phyloP scores from a whole-genome alignment of 2,888 invertebrate genomes.

The Drosophila lacicola region DNA sequence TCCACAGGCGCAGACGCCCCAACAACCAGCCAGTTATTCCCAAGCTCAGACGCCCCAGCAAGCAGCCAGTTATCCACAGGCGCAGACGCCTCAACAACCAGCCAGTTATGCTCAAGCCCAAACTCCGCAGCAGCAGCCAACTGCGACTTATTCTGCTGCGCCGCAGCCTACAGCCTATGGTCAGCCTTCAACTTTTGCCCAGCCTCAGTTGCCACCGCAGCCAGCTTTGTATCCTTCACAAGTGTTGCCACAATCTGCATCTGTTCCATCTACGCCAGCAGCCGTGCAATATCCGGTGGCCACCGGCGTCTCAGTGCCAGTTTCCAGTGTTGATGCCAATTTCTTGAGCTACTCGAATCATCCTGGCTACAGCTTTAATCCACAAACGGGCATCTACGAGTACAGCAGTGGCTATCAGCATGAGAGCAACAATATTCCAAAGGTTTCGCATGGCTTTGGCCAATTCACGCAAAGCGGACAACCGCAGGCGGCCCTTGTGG shows the following conservation, averaged over 20 bases:
- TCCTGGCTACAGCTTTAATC: constrained; percentile 88
- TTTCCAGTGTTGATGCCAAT: constrained; percentile 20
- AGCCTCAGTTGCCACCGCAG: constrained; percentile 26
- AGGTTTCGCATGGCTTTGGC: constrained; percentile 68
- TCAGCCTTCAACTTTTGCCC: constrained; percentile 4
- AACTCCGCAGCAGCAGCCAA: constrained; percentile 5
- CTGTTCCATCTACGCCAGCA: constrained; percentile 9
- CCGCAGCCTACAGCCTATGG: not conserved
- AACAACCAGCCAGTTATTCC: constrained; percentile 8
- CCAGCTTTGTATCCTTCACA: constrained; percentile 46
- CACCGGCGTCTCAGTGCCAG: not conserved
- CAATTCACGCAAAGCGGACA: constrained; percentile 76
- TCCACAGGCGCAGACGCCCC: not conserved
- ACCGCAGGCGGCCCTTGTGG: constrained; percentile 61
- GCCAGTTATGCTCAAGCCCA: constrained; percentile 1
- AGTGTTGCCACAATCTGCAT: constrained; percentile 5
- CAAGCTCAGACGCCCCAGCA: constrained; percentile 19
- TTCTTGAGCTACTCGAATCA: constrained; percentile 83
- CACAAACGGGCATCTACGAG: constrained; percentile 87
- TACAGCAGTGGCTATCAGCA: constrained; percentile 88
- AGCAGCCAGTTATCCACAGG: constrained; percentile 19
- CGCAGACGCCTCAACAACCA: constrained; percentile 19
- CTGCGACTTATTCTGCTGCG: not conserved
- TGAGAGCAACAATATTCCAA: constrained; percentile 41
- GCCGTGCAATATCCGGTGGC: constrained; percentile 5